A percentile compares a stretch with the other conserved stretches of the same genome.
phyloP scores from a whole-genome alignment of 2,888 invertebrate genomes.

The Acleris laterana region DNA sequence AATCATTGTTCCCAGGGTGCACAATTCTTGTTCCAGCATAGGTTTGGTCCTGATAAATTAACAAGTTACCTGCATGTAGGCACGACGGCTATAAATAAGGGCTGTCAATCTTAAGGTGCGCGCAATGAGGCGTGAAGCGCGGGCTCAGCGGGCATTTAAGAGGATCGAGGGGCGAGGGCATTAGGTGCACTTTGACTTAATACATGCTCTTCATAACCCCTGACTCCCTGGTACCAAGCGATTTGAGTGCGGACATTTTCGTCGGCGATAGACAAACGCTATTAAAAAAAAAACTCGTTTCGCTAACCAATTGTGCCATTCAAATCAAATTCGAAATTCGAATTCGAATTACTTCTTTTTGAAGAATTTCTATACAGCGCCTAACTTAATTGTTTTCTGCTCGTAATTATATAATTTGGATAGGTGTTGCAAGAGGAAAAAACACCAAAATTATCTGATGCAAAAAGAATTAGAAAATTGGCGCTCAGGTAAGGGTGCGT shows the following conservation, averaged over 20 bases:
- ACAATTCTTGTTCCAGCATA: neutral
- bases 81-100: conserved; percentile 30
- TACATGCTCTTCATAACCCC: conserved; percentile 33
- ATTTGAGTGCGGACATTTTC: neutral
- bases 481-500: too few relatives aligned
- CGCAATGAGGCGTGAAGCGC: conserved; percentile 32
- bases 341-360: too few relatives aligned
- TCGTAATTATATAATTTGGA: too few relatives aligned
- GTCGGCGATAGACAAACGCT: neutral
- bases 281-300: too few relatives aligned
- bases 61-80: conserved; percentile 27
- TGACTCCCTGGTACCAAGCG: conserved; percentile 19
- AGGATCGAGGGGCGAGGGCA: conserved; percentile 36
- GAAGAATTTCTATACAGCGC: too few relatives aligned
- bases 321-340: too few relatives aligned
- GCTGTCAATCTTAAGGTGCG: conserved; percentile 38
- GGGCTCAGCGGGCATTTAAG: conserved; percentile 38
- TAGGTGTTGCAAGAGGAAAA: too few relatives aligned
- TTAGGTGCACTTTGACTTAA: conserved; percentile 38
- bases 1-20: neutral
- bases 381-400: too few relatives aligned
- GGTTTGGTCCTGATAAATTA: conserved; percentile 26
- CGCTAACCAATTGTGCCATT: too few relatives aligned
- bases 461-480: too few relatives aligned
- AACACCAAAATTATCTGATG: too few relatives aligned